Conservation (phyloP, 2,888 invertebrate genomes). For the Andrena fulva region DNA sequence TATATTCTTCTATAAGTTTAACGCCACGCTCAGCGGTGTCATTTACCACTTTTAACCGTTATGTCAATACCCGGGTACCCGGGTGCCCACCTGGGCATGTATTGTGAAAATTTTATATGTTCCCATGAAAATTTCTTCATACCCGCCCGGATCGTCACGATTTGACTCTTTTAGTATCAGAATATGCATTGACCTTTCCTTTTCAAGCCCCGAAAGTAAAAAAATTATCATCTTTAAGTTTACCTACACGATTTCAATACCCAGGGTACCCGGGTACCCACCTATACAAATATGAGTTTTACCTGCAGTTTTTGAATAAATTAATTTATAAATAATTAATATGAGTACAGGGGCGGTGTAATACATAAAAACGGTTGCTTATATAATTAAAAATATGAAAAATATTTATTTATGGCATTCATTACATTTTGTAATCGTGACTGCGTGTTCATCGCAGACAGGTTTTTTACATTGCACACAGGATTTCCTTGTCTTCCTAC, state of each 20-base stretch:
- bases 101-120: not conserved
- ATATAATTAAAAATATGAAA: constrained; percentile 7
- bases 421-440: not conserved
- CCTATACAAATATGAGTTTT: not conserved
- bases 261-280: not conserved
- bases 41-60: no score
- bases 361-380: not conserved
- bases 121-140: not conserved
- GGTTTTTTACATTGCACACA: not conserved
- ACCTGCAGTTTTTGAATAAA: not conserved
- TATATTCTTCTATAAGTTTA: no score
- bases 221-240: not conserved
- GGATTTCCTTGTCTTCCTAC: constrained; percentile 2
- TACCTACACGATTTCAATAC: no score
- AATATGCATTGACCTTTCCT: not conserved
- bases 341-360: not conserved
- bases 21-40: no score
- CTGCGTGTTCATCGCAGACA: not conserved
- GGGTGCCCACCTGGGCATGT: not conserved
- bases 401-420: not conserved
- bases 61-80: not conserved
- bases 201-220: not conserved
- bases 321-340: not conserved
- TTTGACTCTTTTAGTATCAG: no score
- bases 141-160: no score